Evolutionary conservation across 2,113 vertebrate species (phyloP), one percentile per base, ranked within the genome.

Genomic region (Baryphthengus martii): DNA sequence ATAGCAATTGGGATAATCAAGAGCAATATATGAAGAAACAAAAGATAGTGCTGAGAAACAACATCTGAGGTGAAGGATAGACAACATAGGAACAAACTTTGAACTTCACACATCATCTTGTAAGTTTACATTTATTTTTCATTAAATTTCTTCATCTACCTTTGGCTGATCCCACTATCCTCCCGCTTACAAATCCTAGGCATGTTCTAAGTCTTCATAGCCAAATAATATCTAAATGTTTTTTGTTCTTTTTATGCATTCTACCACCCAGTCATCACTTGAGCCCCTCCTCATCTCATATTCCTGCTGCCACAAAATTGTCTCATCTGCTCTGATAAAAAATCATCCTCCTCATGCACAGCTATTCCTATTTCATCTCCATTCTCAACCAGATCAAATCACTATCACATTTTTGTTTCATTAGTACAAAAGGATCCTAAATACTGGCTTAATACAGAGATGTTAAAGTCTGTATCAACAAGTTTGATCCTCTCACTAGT

Each of bases 371-470:
- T 58, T 74, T 50, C 68, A 24, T 42, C n/a, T 73, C 45, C 17
- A 8, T 45, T 84, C 42, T 59, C 35, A 47, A 58, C 8, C 37
- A 84, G 35, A 74, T 5, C 8, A 80, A 66, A 31, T 7, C 20
- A 81, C 14, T 6, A 17, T 13, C n/a, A 71, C 0, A 1, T 35
- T 62, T 77, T 49, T 0, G 1, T 42, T 72, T 49, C 3, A 0
- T 44, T 25, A 56, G 20, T 24, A 61, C 17, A 35, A 65, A 73
- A 9, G 19, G 6, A 44, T 39, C 8, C 8, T 86, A 58, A 56
- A 52, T 23, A 6, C 9, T 44, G 3, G 11, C 39, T 66, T 11
- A 50, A 12, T 53, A 23, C 16, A 74, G 16, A 66, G 19, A 45
- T 9, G 14, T 17, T 2, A 44, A 72, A 71, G 10, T 6, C 25